A percentile compares a stretch with the other conserved stretches of the same genome.
phyloP scores from a whole-genome alignment of 2,113 vertebrate genomes.

The Agelaius tricolor region DNA sequence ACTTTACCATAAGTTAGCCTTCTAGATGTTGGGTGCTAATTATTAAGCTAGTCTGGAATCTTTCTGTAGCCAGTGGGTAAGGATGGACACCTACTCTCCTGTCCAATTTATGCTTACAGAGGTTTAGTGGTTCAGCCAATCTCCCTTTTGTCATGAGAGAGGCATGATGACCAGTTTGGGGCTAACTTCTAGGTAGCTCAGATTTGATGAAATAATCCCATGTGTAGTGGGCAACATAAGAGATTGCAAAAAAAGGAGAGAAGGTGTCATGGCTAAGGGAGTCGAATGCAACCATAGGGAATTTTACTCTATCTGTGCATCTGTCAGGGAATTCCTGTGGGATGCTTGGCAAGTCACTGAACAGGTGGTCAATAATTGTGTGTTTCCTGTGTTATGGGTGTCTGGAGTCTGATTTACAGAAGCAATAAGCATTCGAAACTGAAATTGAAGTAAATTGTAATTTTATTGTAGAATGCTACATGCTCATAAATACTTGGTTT shows the following conservation, averaged over 20 bases:
- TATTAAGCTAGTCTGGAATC: not conserved
- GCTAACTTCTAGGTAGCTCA: not conserved
- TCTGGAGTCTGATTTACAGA: constrained; percentile 66
- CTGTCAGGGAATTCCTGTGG: constrained; percentile 62
- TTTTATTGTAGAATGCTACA: constrained; percentile 44
- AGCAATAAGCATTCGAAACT: constrained; percentile 57
- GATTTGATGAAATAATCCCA: constrained; percentile 42
- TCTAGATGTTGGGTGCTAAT: not conserved
- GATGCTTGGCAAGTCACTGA: constrained; percentile 50
- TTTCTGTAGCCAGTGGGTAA: not conserved
- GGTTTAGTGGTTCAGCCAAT: not conserved
- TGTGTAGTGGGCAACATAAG: not conserved
- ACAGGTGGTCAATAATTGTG: constrained; percentile 70
- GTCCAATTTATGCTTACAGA: not conserved
- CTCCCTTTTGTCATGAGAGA: not conserved
- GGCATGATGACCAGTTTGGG: not conserved
- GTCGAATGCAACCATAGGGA: constrained; percentile 47
- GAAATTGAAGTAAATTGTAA: constrained; percentile 63
- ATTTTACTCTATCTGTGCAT: constrained; percentile 58
- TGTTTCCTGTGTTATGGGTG: constrained; percentile 66
- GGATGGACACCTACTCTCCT: not conserved
- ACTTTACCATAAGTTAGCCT: not conserved
- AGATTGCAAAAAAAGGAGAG: not conserved
- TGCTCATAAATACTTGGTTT: constrained; percentile 41
- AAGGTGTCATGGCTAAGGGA: constrained; percentile 65